These are phyloP conservation scores for Thymelicus acteon DNA, from an alignment of 2,888 invertebrate genomes.

Conservation along the genomic window DNA sequence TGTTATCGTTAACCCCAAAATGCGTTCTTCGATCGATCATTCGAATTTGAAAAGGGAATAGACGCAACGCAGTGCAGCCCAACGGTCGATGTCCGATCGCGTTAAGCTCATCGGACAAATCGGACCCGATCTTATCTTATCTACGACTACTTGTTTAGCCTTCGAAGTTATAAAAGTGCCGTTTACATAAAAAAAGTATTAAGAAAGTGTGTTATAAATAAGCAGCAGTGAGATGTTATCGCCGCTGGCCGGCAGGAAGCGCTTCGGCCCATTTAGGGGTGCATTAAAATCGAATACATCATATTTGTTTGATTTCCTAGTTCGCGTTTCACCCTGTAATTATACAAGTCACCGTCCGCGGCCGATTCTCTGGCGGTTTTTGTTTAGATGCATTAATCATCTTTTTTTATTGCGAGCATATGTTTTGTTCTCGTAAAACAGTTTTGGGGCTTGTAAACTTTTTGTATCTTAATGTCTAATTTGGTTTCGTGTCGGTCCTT, in stretches of 20 bases:
- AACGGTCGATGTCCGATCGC: constrained; percentile 49
- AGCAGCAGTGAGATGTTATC: constrained; percentile 78
- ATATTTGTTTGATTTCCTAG: constrained; percentile 86
- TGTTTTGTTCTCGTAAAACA: constrained; percentile 80
- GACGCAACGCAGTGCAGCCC: constrained; percentile 49
- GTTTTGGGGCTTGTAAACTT: constrained; percentile 74
- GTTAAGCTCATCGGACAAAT: constrained; percentile 60
- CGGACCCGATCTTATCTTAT: constrained; percentile 66
- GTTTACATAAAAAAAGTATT: constrained; percentile 65
- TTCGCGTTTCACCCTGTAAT: constrained; percentile 83
- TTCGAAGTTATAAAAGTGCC: constrained; percentile 71
- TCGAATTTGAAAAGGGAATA: constrained; percentile 43
- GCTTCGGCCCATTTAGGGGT: constrained; percentile 83
- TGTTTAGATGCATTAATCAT: constrained; percentile 81
- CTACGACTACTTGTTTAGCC: constrained; percentile 72
- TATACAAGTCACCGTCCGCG: constrained; percentile 82
- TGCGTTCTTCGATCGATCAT: constrained; percentile 42
- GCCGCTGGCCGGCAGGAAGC: constrained; percentile 76
- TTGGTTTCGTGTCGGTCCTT: constrained; percentile 70
- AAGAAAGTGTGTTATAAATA: constrained; percentile 75
- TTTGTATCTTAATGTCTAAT: constrained; percentile 78
- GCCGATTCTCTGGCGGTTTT: constrained; percentile 77
- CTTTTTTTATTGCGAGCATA: constrained; percentile 81
- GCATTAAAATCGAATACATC: constrained; percentile 86
- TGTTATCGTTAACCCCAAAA: constrained; percentile 20